A percentile compares a stretch with the other conserved stretches of the same genome.
Conservation (phyloP, 2,113 vertebrate genomes). For the Microtus montanus region DNA sequence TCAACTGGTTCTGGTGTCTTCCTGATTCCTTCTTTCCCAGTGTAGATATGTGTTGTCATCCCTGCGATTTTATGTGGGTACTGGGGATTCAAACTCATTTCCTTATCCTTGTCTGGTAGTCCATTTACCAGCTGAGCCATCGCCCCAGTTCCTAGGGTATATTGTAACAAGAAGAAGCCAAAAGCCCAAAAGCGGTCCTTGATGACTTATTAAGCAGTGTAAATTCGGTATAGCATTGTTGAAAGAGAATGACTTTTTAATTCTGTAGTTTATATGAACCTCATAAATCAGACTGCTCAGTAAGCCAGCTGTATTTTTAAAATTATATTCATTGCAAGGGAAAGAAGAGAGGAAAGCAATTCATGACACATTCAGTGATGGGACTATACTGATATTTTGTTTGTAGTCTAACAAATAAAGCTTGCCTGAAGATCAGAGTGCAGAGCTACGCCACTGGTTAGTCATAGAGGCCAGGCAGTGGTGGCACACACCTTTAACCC, state of each 20-base stretch:
- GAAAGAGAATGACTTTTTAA: neutral
- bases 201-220: neutral
- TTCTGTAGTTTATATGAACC: neutral
- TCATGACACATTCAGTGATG: neutral
- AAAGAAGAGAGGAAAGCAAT: neutral
- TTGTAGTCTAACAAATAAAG: no score
- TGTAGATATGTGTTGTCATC: neutral
- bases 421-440: no score
- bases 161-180: neutral
- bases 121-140: neutral
- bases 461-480: no score
- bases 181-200: neutral
- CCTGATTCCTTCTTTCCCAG: neutral
- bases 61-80: no score
- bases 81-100: neutral
- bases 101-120: neutral
- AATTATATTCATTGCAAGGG: neutral
- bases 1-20: neutral
- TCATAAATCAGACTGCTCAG: neutral
- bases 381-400: no score
- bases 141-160: neutral
- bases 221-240: neutral
- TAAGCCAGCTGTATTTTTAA: neutral
- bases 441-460: no score
- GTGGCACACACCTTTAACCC: no score